Percentiles rank a stretch among this genome's conserved stretches.
These are phyloP conservation scores for Herminia tarsipennalis DNA, from an alignment of 2,888 invertebrate species.

Conservation along the genomic window DNA sequence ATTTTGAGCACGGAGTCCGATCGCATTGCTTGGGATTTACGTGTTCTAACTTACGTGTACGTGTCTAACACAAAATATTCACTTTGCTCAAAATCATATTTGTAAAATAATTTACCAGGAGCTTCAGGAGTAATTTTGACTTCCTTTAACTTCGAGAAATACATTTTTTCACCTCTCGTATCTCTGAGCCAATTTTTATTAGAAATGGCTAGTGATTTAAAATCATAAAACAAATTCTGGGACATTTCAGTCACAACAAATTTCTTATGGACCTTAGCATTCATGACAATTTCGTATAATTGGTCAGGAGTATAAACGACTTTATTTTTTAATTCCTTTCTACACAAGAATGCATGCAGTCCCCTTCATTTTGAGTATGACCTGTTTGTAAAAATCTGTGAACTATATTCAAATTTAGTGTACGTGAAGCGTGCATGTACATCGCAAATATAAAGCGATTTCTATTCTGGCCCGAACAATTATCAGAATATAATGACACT, in stretches of 20 bases:
- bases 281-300: slow-evolving; percentile 1
- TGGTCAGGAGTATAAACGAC: slow-evolving; percentile 2
- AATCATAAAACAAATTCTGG: background rate
- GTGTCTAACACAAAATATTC: background rate
- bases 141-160: background rate
- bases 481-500: slow-evolving; percentile 2
- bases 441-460: slow-evolving; percentile 1
- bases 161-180: background rate
- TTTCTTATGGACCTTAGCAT: background rate
- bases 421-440: background rate
- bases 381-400: slow-evolving; percentile 1
- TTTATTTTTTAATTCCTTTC: slow-evolving; percentile 1
- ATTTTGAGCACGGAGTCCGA: too few species aligned
- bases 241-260: background rate
- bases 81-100: slow-evolving; percentile 1
- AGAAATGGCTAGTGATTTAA: background rate
- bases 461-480: slow-evolving; percentile 1
- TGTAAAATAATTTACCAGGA: background rate
- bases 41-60: background rate
- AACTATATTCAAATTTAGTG: background rate
- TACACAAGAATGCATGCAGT: slow-evolving; percentile 2
- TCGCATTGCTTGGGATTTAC: too few species aligned
- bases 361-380: slow-evolving; percentile 6
- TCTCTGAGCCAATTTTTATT: background rate
- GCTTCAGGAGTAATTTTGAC: background rate